A percentile compares a stretch with the other conserved stretches of the same genome.
These are phyloP conservation scores for Numenius arquata DNA, from an alignment of 2,113 vertebrate genomes.

Conservation along the genomic window DNA sequence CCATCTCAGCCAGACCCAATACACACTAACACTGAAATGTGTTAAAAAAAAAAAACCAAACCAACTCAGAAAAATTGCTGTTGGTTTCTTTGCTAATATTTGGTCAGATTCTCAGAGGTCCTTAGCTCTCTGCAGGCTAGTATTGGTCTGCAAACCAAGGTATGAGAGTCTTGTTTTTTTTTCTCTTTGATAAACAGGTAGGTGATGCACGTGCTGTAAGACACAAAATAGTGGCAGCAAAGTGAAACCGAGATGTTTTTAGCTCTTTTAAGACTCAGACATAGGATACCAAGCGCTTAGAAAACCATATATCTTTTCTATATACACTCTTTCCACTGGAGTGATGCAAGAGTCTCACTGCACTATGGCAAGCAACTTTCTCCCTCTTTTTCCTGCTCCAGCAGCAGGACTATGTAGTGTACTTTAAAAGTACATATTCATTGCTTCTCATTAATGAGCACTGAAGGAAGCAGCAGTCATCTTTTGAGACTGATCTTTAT, in stretches of 20 bases:
- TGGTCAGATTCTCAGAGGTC: background rate
- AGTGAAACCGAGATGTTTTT: background rate
- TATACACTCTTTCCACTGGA: background rate
- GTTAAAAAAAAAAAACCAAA: background rate
- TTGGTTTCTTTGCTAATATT: background rate
- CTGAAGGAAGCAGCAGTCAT: background rate
- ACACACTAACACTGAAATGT: background rate
- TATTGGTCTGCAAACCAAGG: background rate
- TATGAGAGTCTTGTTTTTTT: background rate
- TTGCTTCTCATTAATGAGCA: background rate
- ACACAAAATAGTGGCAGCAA: background rate
- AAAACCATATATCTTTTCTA: accelerated
- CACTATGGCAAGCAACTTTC: background rate
- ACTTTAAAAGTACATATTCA: background rate
- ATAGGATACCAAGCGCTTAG: background rate
- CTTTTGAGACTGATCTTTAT: background rate
- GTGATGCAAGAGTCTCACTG: background rate
- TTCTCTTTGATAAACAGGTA: background rate
- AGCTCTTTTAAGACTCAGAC: background rate
- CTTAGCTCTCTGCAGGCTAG: background rate
- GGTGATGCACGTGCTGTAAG: accelerated
- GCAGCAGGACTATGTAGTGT: background rate
- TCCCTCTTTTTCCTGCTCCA: background rate
- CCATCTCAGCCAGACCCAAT: background rate
- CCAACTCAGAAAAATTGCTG: background rate